Base-by-base conservation (phyloP, 2,888 invertebrate genomes). In the Patella depressa region DNA sequence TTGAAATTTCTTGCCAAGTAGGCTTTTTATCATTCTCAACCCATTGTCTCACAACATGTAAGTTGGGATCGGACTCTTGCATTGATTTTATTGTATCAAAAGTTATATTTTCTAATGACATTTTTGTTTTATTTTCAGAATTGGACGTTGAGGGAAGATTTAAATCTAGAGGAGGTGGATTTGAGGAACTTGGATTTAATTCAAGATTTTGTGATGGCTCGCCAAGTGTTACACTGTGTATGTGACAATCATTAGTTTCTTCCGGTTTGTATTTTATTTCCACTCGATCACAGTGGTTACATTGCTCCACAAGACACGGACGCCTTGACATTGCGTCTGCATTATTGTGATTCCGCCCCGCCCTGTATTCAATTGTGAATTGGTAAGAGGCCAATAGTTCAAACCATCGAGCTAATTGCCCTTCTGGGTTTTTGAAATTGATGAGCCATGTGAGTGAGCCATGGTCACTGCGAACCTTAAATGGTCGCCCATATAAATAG, bases 391-490 rank as follows among this genome's bases (percentile, higher is more conserved):
- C 72, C 24, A 82, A 19, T n/a, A 75, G 53, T 54, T 81, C 77
- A 14, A 65, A 65, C 65, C 65, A 65, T 9, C 65, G 17, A 17
- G 65, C 65, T 57, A 57, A 57, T 57, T 57, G 57, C 3, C 57
- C 65, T 15, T 57, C 15, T n/a, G 57, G 57, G 57, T 65, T 65
- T 65, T 65, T 65, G 3, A 65, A 65, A 65, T 65, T 65, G 7
- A 65, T 65, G 65, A 65, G 65, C 65, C 65, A 65, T 19, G 78
- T 57, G 15, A 80, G 53, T 59, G 74, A n/a, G 14, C 77, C 79
- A 77, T 81, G 81, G 72, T 83, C 80, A 71, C 72, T 78, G 69
- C 83, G 74, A 5, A 79, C 77, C 17, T 55, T 69, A 71, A 84
- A 81, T n/a, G 73, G 53, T 57, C 24, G 14, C 14, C 81, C 82